These are phyloP conservation scores for Drosophila eohydei DNA, from an alignment of 2,888 invertebrate species.

Conservation along the genomic window DNA sequence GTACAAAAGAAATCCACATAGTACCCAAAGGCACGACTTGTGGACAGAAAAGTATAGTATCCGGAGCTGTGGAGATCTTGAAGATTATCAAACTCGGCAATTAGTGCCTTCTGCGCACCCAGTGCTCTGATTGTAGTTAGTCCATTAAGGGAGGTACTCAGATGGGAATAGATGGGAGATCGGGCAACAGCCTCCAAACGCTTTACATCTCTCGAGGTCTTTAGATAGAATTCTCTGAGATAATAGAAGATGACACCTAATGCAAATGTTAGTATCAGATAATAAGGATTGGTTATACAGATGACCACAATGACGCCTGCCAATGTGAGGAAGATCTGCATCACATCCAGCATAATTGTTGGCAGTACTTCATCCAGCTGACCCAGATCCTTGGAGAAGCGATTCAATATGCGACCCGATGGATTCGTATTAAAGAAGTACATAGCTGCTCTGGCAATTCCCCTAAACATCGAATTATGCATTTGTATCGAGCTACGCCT, in stretches of 20 bases:
- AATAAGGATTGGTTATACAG: constrained; percentile 90
- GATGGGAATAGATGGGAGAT: constrained; percentile 96
- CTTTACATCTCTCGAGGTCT: constrained; percentile 92
- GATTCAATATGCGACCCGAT: constrained; percentile 92
- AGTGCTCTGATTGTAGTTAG: constrained; percentile 96
- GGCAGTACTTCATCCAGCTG: constrained; percentile 85
- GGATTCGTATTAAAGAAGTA: constrained; percentile 95
- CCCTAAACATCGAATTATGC: constrained; percentile 93
- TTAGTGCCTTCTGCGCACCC: constrained; percentile 91
- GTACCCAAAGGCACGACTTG: constrained; percentile 96
- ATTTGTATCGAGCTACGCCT: constrained; percentile 91
- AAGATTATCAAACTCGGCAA: constrained; percentile 91
- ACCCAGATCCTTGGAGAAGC: constrained; percentile 95
- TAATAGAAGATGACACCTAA: constrained; percentile 90
- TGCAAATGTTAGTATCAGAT: constrained; percentile 89
- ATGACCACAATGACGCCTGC: constrained; percentile 92
- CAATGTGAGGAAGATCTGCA: constrained; percentile 91
- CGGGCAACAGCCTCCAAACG: constrained; percentile 92
- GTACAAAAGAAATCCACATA: constrained; percentile 96
- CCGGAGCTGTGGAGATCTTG: constrained; percentile 95
- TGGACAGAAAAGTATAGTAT: constrained; percentile 95
- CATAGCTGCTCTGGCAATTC: constrained; percentile 92
- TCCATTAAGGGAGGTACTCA: constrained; percentile 95
- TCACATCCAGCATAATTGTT: constrained; percentile 83
- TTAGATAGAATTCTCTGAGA: constrained; percentile 90